These are phyloP conservation scores for Andrena dorsata DNA, from an alignment of 2,888 invertebrate species.

Conservation along the genomic window DNA sequence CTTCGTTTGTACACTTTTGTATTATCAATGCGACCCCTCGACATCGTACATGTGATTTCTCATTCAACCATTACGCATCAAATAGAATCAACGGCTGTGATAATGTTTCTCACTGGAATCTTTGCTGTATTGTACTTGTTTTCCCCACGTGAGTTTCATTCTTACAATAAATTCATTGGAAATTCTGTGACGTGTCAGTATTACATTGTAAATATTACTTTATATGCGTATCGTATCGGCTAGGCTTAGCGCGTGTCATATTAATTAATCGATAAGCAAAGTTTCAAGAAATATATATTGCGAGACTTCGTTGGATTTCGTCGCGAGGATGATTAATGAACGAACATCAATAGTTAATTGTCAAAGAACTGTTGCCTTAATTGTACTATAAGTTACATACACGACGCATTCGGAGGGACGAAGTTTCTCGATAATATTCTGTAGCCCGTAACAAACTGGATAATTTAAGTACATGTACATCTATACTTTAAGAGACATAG, in stretches of 20 bases:
- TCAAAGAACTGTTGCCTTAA: slow-evolving; percentile 40
- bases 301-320: slow-evolving; percentile 11
- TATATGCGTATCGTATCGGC: slow-evolving; percentile 11
- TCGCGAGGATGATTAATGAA: slow-evolving; percentile 6
- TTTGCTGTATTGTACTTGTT: slow-evolving; percentile 42
- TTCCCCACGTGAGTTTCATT: slow-evolving; percentile 40
- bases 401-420: neutral
- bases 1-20: slow-evolving; percentile 34
- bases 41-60: slow-evolving; percentile 12
- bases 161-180: slow-evolving; percentile 47
- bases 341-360: slow-evolving; percentile 7
- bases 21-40: slow-evolving; percentile 7
- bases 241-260: slow-evolving; percentile 21
- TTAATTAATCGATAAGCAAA: slow-evolving; percentile 26
- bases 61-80: slow-evolving; percentile 15
- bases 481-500: neutral
- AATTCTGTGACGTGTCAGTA: slow-evolving; percentile 44
- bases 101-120: slow-evolving; percentile 41
- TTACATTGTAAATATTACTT: slow-evolving; percentile 43
- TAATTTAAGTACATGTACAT: neutral
- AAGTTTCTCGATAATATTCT: slow-evolving; percentile 19
- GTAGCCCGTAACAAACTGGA: neutral
- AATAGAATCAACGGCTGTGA: slow-evolving; percentile 49
- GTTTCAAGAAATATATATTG: neutral
- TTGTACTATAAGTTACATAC: slow-evolving; percentile 26